Base-by-base conservation (phyloP, 35 echinoderm and acorn worm species). In the Ophiothrix spiculata region DNA sequence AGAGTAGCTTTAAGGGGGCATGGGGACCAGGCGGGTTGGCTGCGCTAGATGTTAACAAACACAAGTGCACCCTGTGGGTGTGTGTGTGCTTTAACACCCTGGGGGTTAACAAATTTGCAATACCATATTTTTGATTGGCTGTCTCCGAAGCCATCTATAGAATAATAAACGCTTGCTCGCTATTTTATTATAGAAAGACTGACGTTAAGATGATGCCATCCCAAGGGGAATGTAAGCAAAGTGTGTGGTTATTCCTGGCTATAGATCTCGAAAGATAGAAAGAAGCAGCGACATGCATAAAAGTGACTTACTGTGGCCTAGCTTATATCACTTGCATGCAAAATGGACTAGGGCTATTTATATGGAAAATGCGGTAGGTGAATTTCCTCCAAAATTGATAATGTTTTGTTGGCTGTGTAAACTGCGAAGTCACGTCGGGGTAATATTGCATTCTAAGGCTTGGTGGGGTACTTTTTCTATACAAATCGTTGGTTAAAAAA, bases 161-260 rank as follows among this genome's bases (percentile, higher is more conserved):
- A 69, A 69, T 69, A 69, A 69, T 69, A 69, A 69, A 69, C 16
- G 60, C 60, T 69, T n/a, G 60, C n/a, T n/a, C 60, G 60, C 60
- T 69, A 69, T 69, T 69, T 69, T 28, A 69, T 69, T 69, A 69
- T 69, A 25, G 60, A 69, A 69, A 15, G 60, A n/a, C 60, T 69
- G 17, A 28, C 17, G 16, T 25, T 15, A 69, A 69, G 60, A 69
- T 69, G 60, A 69, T 69, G 23, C 29, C 3, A 10, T 69, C 60
- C 60, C 60, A 69, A 25, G 29, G 60, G 60, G 60, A 28, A 2
- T 69, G 60, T n/a, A n/a, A n/a, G n/a, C n/a, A n/a, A 69, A 28
- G 60, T 69, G 60, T 69, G 60, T 69, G 60, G 60, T 69, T 25
- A 69, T 69, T 10, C 23, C 1, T 69, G 60, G 8, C 6, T 19